Evolutionary conservation across 2,797 vertebrate species (phyloP), one percentile per base, ranked within the genome.

Genomic region (Kryptolebias ocellatus): DNA sequence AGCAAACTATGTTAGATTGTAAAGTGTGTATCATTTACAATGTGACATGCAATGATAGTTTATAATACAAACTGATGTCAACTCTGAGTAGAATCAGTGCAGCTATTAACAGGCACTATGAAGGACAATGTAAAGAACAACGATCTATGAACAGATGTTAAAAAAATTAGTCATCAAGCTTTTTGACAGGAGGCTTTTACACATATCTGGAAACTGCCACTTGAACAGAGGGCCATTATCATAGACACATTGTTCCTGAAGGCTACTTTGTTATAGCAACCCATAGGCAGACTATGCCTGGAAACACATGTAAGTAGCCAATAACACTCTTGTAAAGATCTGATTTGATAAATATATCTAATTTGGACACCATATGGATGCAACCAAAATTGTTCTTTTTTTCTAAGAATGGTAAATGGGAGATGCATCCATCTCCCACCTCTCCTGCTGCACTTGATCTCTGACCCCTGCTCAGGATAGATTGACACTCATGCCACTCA

Each of bases 401-500:
- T 54, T 81, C 55, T 53, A 27, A 70, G 17, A 28, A 60, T 54
- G 20, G 28, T 50, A 76, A 72, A 79, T 64, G 63, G 66, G 74
- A 80, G 82, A 87, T 73, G 81, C 49, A 8, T 79, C 73, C 67
- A 82, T 76, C 55, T 93, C 74, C 77, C 64, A 57, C 45, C 65
- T 79, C 64, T 73, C 24, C n/a, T 62, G 71, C 53, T 54, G 67
- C 91, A 77, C 67, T 81, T 84, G 80, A 89, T 89, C 87, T 87
- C 78, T 89, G 83, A 92, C 92, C 90, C 87, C 64, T 37, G 24
- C 20, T 57, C 70, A 74, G 71, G 78, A 89, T 87, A 86, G 84
- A 92, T 87, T 89, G 88, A 87, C 89, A 74, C 74, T 89, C 77
- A 44, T 70, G 85, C 74, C 83, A 85, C 79, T 91, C 88, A 74